These are phyloP conservation scores for Calcarius lapponicus DNA, from an alignment of 2,797 vertebrate species.

Conservation along the genomic window DNA sequence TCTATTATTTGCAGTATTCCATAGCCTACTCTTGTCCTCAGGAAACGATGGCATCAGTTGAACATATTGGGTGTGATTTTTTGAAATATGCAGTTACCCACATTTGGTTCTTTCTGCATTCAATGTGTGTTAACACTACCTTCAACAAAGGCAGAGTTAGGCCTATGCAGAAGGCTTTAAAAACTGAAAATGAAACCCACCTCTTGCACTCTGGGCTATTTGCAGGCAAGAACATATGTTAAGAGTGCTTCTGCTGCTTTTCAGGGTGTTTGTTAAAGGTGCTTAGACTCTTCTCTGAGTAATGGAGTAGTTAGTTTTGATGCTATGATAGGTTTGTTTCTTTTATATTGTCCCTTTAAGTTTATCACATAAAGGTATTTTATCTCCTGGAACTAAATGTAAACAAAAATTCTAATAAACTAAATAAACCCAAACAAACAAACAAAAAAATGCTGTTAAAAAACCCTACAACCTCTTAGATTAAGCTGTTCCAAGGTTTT, in stretches of 20 bases:
- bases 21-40: slow-evolving; percentile 48
- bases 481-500: slow-evolving; percentile 45
- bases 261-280: neutral
- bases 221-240: slow-evolving; percentile 38
- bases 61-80: slow-evolving; percentile 61
- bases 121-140: slow-evolving; percentile 7
- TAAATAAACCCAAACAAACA: neutral
- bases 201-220: slow-evolving; percentile 34
- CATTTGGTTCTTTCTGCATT: slow-evolving; percentile 29
- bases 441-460: neutral
- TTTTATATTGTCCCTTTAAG: slow-evolving; percentile 40
- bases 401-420: slow-evolving; percentile 20
- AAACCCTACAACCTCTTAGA: neutral
- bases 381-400: neutral
- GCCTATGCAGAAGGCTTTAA: slow-evolving; percentile 19
- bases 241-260: neutral
- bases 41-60: slow-evolving; percentile 25
- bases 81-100: slow-evolving; percentile 33
- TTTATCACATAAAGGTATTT: slow-evolving; percentile 6
- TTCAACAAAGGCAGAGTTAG: slow-evolving; percentile 47
- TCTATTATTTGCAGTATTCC: slow-evolving; percentile 43
- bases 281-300: neutral
- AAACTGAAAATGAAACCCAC: neutral
- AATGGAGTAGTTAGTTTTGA: neutral
- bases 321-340: neutral